Percentiles rank a stretch among this genome's conserved stretches.
Evolutionary conservation across 2,888 invertebrate species (phyloP).

Genomic region (Luffia ferchaultella): DNA sequence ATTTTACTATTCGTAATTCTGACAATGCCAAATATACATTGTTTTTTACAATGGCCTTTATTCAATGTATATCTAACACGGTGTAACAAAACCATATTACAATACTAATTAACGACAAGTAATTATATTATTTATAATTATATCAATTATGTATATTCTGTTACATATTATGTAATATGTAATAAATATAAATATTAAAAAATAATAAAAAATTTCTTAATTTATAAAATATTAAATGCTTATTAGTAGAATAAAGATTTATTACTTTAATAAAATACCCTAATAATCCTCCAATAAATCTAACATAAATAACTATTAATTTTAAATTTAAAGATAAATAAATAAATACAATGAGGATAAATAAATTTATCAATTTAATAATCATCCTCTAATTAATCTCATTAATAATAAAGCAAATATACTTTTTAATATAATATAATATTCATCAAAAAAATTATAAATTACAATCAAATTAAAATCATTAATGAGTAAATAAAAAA

Average conservation of each 20-base stretch:
- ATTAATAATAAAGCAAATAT: constrained; percentile 56
- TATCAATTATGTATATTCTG: too few relatives aligned
- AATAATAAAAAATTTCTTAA: constrained; percentile 35
- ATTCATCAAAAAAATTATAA: constrained; percentile 57
- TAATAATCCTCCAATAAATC: constrained; percentile 38
- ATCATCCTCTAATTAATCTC: constrained; percentile 58
- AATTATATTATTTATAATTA: too few relatives aligned
- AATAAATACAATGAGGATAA: constrained; percentile 59
- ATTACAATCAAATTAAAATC: constrained; percentile 50
- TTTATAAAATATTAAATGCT: constrained; percentile 36
- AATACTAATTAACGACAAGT: too few relatives aligned
- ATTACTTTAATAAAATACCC: constrained; percentile 51
- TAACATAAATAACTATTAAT: constrained; percentile 58
- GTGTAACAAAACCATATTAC: too few relatives aligned
- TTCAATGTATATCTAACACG: too few relatives aligned
- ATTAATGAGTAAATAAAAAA: constrained; percentile 59
- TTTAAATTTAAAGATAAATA: constrained; percentile 58
- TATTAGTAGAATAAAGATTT: constrained; percentile 43
- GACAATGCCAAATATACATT: too few relatives aligned
- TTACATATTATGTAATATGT: too few relatives aligned
- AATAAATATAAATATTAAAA: too few relatives aligned
- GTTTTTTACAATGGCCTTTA: too few relatives aligned
- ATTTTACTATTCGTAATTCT: too few relatives aligned
- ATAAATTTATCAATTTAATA: constrained; percentile 66
- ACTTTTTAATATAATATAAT: constrained; percentile 51